A percentile compares a stretch with the other conserved stretches of the same genome.
Conservation (phyloP, 1,140 invertebrate genomes). For the Temnothorax longispinosus region DNA sequence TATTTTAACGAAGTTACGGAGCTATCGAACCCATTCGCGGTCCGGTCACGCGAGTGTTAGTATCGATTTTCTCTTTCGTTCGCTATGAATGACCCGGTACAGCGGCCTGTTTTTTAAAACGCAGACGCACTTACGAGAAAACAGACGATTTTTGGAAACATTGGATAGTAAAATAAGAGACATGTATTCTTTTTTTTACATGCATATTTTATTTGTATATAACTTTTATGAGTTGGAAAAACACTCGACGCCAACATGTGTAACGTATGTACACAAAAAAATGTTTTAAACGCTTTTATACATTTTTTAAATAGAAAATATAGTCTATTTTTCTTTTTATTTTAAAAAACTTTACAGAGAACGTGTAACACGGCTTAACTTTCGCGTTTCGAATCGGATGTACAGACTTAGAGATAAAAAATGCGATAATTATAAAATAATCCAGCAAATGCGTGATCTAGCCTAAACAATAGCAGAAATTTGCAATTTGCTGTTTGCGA, state of each 20-base stretch:
- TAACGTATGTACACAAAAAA: slow-evolving; percentile 3
- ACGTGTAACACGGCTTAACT: neutral
- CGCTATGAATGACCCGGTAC: slow-evolving; percentile 16
- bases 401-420: neutral
- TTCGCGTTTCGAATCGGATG: neutral
- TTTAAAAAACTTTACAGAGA: neutral
- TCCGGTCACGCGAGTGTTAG: slow-evolving; percentile 39
- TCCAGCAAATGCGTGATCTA: neutral
- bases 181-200: neutral
- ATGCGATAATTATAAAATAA: neutral
- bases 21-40: slow-evolving; percentile 31
- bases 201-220: slow-evolving; percentile 12
- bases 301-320: neutral
- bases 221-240: slow-evolving; percentile 11
- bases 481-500: neutral
- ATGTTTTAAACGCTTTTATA: neutral
- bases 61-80: slow-evolving; percentile 58
- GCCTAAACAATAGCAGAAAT: neutral
- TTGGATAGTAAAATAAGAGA: neutral
- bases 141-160: neutral
- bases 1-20: slow-evolving; percentile 61
- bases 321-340: neutral
- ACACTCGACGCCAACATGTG: neutral
- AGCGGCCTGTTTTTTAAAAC: slow-evolving; percentile 14
- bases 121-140: slow-evolving; percentile 11